Conservation (phyloP, 2,113 vertebrate genomes). For the Mus pahari region DNA sequence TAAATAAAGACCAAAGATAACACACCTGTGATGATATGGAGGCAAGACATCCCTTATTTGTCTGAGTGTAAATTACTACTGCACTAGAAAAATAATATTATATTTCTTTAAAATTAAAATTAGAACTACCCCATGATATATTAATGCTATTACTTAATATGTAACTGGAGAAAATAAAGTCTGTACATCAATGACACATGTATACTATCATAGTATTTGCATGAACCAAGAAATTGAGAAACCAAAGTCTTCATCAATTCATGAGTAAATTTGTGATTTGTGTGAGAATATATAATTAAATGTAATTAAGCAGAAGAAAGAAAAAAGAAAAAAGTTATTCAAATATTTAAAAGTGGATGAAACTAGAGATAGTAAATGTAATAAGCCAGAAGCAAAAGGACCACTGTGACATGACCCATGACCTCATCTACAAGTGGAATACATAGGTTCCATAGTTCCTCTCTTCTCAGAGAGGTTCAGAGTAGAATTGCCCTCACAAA, state of each 20-base stretch:
- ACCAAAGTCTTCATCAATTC: neutral
- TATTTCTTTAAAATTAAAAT: neutral
- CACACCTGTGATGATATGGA: neutral
- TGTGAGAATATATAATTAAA: neutral
- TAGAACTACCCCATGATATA: neutral
- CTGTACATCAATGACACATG: neutral
- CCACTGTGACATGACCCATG: neutral
- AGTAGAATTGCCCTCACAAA: neutral
- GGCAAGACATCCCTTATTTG: neutral
- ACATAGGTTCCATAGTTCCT: neutral
- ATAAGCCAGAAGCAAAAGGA: neutral
- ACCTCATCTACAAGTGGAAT: neutral
- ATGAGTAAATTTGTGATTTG: neutral
- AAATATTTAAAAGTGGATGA: neutral
- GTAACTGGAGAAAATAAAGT: neutral
- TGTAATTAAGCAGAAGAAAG: neutral
- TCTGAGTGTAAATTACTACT: neutral
- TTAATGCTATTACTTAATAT: neutral
- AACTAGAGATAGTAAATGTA: neutral
- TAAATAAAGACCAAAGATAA: neutral
- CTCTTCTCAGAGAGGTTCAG: neutral
- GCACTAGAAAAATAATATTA: neutral
- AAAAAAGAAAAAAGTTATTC: neutral
- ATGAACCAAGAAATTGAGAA: neutral
- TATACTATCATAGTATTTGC: neutral